Percentiles rank a stretch among this genome's conserved stretches.
These are phyloP conservation scores for Diplolepis rosae DNA, from an alignment of 2,888 invertebrate species.

Conservation along the genomic window DNA sequence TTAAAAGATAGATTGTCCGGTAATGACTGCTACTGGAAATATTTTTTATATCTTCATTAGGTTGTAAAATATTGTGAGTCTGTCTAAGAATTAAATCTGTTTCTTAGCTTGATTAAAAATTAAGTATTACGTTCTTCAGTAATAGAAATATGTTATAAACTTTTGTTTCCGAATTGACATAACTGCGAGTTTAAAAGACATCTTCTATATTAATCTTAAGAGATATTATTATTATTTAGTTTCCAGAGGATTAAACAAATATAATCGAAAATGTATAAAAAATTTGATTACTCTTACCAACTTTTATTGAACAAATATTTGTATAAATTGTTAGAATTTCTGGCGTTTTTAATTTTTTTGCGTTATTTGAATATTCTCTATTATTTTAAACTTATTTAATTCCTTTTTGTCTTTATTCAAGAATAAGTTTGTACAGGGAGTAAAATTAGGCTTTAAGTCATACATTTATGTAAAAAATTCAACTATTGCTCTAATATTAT, in stretches of 20 bases:
- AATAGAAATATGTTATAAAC: neutral
- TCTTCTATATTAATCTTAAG: neutral
- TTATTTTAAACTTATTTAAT: no score
- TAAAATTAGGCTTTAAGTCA: no score
- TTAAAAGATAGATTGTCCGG: neutral
- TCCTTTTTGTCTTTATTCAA: no score
- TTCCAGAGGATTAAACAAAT: neutral
- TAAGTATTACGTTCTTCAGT: constrained; percentile 14
- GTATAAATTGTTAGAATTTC: no score
- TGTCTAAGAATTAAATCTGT: neutral
- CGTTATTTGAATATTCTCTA: no score
- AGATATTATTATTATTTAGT: neutral
- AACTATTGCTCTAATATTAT: neutral
- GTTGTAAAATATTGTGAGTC: constrained; percentile 16
- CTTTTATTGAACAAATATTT: no score
- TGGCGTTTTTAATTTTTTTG: no score
- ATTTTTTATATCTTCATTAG: constrained; percentile 16
- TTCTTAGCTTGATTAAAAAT: constrained; percentile 1
- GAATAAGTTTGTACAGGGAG: no score
- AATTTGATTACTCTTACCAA: no score
- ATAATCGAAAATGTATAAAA: no score
- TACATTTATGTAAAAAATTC: no score
- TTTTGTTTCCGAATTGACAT: neutral
- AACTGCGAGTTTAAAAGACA: neutral
- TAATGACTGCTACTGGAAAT: neutral